These are phyloP conservation scores for Rhamnusium bicolor DNA, from an alignment of 2,888 invertebrate genomes.

Conservation along the genomic window DNA sequence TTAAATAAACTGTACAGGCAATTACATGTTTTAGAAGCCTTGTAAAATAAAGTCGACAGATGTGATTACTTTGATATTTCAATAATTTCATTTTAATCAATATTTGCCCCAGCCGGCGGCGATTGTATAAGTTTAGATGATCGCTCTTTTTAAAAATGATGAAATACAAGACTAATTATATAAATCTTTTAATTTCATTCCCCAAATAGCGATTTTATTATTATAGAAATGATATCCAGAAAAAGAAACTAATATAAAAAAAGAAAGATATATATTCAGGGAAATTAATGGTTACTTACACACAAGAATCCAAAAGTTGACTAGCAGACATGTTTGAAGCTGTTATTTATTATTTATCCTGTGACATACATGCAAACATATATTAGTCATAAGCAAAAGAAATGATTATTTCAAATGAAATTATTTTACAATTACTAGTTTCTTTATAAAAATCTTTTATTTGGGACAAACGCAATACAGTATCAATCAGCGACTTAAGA, in stretches of 20 bases:
- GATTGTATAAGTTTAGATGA: not conserved
- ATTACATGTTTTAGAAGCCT: not conserved
- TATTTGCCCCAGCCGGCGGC: not conserved
- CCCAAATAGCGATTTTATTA: not conserved
- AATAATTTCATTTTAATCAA: constrained; percentile 9
- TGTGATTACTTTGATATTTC: not conserved
- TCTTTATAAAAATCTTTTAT: not conserved
- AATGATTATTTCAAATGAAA: constrained; percentile 37
- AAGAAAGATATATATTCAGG: constrained; percentile 22
- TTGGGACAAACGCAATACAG: not conserved
- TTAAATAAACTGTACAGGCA: not conserved
- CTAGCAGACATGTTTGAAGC: constrained; percentile 75
- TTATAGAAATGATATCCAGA: not conserved
- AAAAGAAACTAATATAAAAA: not conserved
- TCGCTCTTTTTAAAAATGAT: constrained; percentile 4
- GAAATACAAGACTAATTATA: not conserved
- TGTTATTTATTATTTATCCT: constrained; percentile 61
- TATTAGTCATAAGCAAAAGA: constrained; percentile 47
- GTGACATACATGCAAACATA: constrained; percentile 65
- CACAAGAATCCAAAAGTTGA: constrained; percentile 78
- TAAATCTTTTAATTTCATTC: not conserved
- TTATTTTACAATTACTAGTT: constrained; percentile 18
- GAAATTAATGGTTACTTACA: constrained; percentile 72
- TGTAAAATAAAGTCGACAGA: constrained; percentile 11
- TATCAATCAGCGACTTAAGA: not conserved